These are phyloP conservation scores for Osmerus mordax DNA, from an alignment of 2,113 vertebrate genomes.

Conservation along the genomic window DNA sequence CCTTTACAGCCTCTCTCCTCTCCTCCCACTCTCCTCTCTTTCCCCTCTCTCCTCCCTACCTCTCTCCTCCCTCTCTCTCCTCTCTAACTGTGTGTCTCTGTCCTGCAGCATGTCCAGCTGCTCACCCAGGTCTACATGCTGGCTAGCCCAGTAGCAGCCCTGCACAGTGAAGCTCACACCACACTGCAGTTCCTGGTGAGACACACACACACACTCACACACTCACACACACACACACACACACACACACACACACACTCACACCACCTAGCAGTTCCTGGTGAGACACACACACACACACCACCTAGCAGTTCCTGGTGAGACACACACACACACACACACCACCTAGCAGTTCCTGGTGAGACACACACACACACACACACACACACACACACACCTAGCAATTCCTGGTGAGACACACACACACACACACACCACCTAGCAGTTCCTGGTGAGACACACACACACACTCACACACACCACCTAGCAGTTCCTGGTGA, in stretches of 20 bases:
- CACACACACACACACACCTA: neutral
- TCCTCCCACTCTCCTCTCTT: too few relatives aligned
- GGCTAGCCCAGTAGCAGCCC: slow-evolving; percentile 67
- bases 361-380: neutral
- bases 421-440: too few relatives aligned
- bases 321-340: neutral
- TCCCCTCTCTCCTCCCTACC: too few relatives aligned
- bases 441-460: slow-evolving; percentile 90
- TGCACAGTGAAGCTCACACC: slow-evolving; percentile 78
- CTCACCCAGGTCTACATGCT: slow-evolving; percentile 87
- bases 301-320: too few relatives aligned
- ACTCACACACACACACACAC: slow-evolving; percentile 2
- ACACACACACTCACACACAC: too few relatives aligned
- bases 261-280: too few relatives aligned
- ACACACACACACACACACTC: neutral
- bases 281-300: neutral
- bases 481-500: slow-evolving; percentile 90
- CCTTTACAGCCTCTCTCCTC: too few relatives aligned
- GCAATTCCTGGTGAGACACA: slow-evolving; percentile 90
- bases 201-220: too few relatives aligned
- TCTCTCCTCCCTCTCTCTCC: neutral
- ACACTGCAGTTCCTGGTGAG: slow-evolving; percentile 85
- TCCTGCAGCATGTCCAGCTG: slow-evolving; percentile 85
- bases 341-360: too few relatives aligned
- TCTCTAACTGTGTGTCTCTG: neutral